Percentiles rank a stretch among this genome's conserved stretches.
Evolutionary conservation across 1,140 invertebrate species (phyloP).

Genomic region (Megathymus violae): DNA sequence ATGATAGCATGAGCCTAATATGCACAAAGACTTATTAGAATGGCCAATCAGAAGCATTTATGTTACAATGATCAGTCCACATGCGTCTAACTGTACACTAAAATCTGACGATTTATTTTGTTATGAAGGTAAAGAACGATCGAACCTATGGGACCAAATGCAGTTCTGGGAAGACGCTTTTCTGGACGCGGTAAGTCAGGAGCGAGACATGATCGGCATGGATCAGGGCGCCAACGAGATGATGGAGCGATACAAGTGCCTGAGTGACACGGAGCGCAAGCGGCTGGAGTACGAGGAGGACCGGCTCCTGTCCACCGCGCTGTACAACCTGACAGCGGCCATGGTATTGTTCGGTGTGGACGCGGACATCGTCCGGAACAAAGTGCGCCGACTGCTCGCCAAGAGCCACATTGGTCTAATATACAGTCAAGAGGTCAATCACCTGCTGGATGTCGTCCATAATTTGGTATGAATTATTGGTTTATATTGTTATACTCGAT

Average conservation of each 20-base stretch:
- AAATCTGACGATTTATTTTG: too few species aligned
- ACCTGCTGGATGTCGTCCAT: conserved; percentile 96
- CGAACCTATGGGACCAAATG: conserved; percentile 99
- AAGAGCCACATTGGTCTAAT: conserved; percentile 99
- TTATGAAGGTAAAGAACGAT: conserved; percentile 85
- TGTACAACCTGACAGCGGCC: conserved; percentile 98
- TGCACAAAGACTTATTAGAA: too few species aligned
- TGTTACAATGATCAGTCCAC: too few species aligned
- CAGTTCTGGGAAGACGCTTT: conserved; percentile 99
- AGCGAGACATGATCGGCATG: conserved; percentile 99
- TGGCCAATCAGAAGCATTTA: too few species aligned
- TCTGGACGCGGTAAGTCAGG: conserved; percentile 98
- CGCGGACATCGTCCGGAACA: conserved; percentile 94
- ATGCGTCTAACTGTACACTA: too few species aligned
- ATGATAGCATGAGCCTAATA: too few species aligned
- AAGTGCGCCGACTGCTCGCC: conserved; percentile 96
- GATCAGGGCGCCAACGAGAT: conserved; percentile 99
- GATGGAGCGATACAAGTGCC: conserved; percentile 98
- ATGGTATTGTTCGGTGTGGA: conserved; percentile 97
- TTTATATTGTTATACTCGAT: too few species aligned
- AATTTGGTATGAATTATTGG: conserved; percentile 97
- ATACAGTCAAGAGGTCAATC: conserved; percentile 98
- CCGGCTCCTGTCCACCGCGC: conserved; percentile 95
- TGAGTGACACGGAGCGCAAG: conserved; percentile 97
- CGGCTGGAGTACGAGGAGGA: conserved; percentile 99